phyloP scores from a whole-genome alignment of 1,140 invertebrate genomes.

The Orussus abietinus region DNA sequence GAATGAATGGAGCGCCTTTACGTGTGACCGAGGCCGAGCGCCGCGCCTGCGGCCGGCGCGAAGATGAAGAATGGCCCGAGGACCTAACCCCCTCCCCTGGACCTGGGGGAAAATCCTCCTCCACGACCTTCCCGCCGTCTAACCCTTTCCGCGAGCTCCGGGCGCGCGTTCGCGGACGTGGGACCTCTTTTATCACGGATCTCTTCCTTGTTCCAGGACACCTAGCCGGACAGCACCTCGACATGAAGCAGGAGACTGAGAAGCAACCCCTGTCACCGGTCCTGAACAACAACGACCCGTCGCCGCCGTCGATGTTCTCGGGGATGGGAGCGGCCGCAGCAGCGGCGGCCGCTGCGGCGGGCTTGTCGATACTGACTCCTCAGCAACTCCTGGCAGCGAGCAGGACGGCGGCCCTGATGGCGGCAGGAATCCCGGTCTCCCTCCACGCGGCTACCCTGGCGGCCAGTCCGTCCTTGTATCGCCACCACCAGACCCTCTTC shows the following conservation, averaged over 20 bases:
- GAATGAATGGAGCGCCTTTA: slow-evolving; percentile 30
- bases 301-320: slow-evolving; percentile 40
- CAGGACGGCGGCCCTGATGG: slow-evolving; percentile 53
- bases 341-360: slow-evolving; percentile 45
- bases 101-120: too few relatives aligned
- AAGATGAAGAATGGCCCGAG: too few relatives aligned
- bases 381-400: slow-evolving; percentile 56
- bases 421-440: slow-evolving; percentile 46
- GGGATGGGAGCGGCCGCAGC: slow-evolving; percentile 45
- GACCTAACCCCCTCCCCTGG: too few relatives aligned
- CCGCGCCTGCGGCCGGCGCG: slow-evolving; percentile 9
- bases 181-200: slow-evolving; percentile 26
- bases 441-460: slow-evolving; percentile 41
- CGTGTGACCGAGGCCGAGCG: slow-evolving; percentile 25
- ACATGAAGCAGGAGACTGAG: slow-evolving; percentile 44
- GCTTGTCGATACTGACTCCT: slow-evolving; percentile 53
- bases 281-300: slow-evolving; percentile 45
- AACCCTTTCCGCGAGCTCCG: too few relatives aligned
- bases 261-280: slow-evolving; percentile 44
- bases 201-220: slow-evolving; percentile 42
- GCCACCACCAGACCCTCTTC: slow-evolving; percentile 56
- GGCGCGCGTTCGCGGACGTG: slow-evolving; percentile 33
- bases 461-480: slow-evolving; percentile 42
- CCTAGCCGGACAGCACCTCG: slow-evolving; percentile 28
- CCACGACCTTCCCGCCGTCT: too few relatives aligned